These are phyloP conservation scores for Erethizon dorsatum DNA, from an alignment of 2,797 vertebrate genomes.

Conservation along the genomic window DNA sequence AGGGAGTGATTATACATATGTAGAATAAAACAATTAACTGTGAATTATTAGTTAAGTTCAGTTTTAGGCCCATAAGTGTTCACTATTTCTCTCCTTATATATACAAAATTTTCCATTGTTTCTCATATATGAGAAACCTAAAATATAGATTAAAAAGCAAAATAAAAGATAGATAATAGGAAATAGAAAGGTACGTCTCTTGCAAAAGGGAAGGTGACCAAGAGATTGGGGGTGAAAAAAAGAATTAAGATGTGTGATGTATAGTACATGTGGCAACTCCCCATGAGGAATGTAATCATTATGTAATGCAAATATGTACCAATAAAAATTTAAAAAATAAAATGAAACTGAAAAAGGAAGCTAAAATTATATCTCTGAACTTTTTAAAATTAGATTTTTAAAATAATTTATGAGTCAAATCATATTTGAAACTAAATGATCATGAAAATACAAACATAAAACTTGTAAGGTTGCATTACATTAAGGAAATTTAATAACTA, in stretches of 20 bases:
- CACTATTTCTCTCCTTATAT: not conserved
- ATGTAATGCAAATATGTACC: not conserved
- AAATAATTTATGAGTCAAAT: not conserved
- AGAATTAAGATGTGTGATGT: not conserved
- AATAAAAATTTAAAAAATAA: not conserved
- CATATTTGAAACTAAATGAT: not conserved
- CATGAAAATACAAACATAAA: conserved; percentile 5
- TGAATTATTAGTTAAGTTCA: not conserved
- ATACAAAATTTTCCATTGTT: not conserved
- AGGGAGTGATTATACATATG: not conserved
- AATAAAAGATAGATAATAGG: not conserved
- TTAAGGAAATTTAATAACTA: not conserved
- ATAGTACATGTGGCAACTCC: not conserved
- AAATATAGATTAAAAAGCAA: not conserved
- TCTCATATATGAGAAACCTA: not conserved
- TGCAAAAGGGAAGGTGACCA: not conserved
- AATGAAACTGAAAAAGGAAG: not conserved
- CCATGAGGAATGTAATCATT: not conserved
- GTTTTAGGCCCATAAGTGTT: not conserved
- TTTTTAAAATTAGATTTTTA: not conserved
- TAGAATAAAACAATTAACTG: not conserved
- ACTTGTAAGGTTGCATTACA: not conserved
- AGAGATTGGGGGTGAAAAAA: not conserved
- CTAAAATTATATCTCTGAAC: not conserved
- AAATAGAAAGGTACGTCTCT: not conserved